Evolutionary conservation across 2,113 vertebrate genomes (phyloP).

Genomic region (Cheilinus undulatus): DNA sequence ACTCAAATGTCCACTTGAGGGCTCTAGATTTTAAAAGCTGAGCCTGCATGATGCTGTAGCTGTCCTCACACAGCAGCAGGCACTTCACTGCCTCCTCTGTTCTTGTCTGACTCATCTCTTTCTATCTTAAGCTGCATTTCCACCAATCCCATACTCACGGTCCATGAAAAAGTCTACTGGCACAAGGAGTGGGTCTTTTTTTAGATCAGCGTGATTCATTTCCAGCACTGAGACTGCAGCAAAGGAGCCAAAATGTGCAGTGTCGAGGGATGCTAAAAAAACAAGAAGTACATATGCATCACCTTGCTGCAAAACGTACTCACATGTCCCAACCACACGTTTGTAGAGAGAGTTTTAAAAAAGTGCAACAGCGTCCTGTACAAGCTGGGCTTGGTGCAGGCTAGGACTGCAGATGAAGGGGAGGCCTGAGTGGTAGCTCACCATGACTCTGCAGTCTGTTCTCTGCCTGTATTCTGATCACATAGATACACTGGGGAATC

Average conservation of each 20-base stretch:
- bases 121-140: constrained; percentile 67
- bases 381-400: constrained; percentile 40
- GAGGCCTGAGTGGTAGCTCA: constrained; percentile 24
- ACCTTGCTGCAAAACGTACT: constrained; percentile 38
- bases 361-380: constrained; percentile 44
- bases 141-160: constrained; percentile 41
- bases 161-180: constrained; percentile 19
- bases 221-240: constrained; percentile 30
- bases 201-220: constrained; percentile 57
- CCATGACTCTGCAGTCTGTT: constrained; percentile 68
- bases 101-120: constrained; percentile 74
- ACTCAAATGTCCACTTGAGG: constrained; percentile 32
- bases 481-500: constrained; percentile 25
- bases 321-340: constrained; percentile 36
- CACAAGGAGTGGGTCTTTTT: constrained; percentile 31
- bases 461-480: constrained; percentile 52
- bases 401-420: constrained; percentile 52
- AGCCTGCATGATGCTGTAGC: constrained; percentile 19
- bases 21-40: constrained; percentile 11
- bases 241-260: constrained; percentile 17
- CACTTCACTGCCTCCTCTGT: constrained; percentile 32
- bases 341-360: too few species aligned
- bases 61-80: constrained; percentile 32
- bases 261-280: neutral
- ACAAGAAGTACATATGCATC: constrained; percentile 24